phyloP scores from a whole-genome alignment of 2,113 vertebrate genomes.

The Nestor notabilis region DNA sequence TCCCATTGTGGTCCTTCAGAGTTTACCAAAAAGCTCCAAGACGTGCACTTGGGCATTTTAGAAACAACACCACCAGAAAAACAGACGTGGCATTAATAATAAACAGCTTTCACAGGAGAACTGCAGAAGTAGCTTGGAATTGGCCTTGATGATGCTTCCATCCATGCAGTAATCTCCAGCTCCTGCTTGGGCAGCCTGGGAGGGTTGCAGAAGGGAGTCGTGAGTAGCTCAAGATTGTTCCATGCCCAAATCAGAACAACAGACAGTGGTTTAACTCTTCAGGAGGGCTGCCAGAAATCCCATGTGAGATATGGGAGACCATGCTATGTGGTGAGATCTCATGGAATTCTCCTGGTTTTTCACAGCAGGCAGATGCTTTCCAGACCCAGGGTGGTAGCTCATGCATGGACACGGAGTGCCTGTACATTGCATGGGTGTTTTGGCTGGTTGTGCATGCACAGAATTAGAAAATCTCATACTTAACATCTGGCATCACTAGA shows the following conservation, averaged over 20 bases:
- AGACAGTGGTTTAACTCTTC: not conserved
- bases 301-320: not conserved
- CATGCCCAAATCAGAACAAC: not conserved
- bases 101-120: not conserved
- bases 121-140: not conserved
- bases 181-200: not conserved
- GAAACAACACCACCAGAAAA: not conserved
- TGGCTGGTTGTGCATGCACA: not conserved
- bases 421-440: not conserved
- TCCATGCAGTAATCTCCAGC: slow-evolving; percentile 7
- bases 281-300: not conserved
- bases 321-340: not conserved
- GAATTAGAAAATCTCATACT: not conserved
- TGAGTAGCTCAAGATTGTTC: not conserved
- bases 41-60: not conserved
- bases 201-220: not conserved
- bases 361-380: not conserved
- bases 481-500: not conserved
- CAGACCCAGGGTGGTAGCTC: not conserved
- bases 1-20: not conserved
- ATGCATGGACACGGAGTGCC: not conserved
- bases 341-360: not conserved
- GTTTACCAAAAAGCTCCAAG: not conserved
- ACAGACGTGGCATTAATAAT: not conserved
- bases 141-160: slow-evolving; percentile 43